A percentile compares a stretch with the other conserved stretches of the same genome.
Evolutionary conservation across 2,888 invertebrate species (phyloP).

Genomic region (Acanthosepion esculentum): DNA sequence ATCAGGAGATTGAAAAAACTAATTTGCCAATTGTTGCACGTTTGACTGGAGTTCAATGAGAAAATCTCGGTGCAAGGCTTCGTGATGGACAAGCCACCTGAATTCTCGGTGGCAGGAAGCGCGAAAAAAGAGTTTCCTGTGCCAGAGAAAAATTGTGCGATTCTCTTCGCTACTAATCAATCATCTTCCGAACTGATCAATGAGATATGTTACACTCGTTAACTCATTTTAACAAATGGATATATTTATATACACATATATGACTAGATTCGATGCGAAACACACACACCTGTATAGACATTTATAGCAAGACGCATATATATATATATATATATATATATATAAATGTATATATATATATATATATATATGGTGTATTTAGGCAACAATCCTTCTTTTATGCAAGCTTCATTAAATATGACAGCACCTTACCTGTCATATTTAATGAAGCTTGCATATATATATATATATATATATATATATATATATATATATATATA

Average conservation of each 20-base stretch:
- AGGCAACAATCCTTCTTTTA: no score
- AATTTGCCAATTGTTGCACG: neutral
- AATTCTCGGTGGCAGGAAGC: neutral
- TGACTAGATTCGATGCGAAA: neutral
- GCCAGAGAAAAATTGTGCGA: neutral
- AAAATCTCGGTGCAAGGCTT: neutral
- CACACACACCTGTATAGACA: no score
- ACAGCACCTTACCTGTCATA: no score
- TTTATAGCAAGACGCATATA: no score
- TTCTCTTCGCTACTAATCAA: neutral
- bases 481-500: no score
- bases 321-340: no score
- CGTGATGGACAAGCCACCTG: neutral
- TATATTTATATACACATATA: neutral
- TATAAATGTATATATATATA: no score
- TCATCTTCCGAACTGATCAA: neutral
- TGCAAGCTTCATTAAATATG: no score
- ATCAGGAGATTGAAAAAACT: neutral
- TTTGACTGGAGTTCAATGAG: neutral
- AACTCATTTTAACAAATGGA: neutral
- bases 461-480: no score
- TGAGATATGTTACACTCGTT: neutral
- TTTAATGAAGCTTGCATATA: no score
- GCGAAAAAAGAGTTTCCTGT: neutral
- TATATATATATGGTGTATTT: no score